A percentile compares a stretch with the other conserved stretches of the same genome.
Conservation (phyloP, 1,140 invertebrate genomes). For the Leptinotarsa texana region DNA sequence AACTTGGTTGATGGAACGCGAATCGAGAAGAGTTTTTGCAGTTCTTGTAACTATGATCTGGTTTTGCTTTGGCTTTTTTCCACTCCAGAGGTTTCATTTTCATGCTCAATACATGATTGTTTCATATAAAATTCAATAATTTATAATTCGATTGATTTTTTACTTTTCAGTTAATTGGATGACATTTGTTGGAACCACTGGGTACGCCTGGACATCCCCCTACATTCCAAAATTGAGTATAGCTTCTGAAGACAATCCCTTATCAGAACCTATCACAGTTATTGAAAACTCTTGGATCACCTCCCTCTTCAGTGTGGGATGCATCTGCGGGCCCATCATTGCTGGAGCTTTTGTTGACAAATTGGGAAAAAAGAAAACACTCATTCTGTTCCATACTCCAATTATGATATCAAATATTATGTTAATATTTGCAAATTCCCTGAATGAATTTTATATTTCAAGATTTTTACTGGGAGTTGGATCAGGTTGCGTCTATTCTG, state of each 20-base stretch:
- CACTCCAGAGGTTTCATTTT: too few relatives aligned
- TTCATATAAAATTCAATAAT: too few relatives aligned
- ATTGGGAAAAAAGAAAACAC: conserved; percentile 5
- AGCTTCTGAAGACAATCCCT: neutral
- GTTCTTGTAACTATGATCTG: too few relatives aligned
- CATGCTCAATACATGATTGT: too few relatives aligned
- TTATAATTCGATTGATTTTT: too few relatives aligned
- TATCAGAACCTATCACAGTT: conserved; percentile 5
- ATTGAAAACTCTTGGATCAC: conserved; percentile 8
- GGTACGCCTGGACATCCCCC: neutral
- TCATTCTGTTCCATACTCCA: neutral
- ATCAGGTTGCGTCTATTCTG: conserved; percentile 56
- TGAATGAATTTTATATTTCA: neutral
- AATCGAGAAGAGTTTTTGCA: too few relatives aligned
- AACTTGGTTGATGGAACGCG: too few relatives aligned
- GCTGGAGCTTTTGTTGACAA: neutral
- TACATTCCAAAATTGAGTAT: conserved; percentile 16
- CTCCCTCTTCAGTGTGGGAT: neutral
- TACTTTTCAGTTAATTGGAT: conserved; percentile 1
- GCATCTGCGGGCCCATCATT: neutral
- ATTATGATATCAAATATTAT: neutral
- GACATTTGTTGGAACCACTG: neutral
- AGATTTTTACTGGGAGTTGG: conserved; percentile 4
- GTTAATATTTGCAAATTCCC: conserved; percentile 9
- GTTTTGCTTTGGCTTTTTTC: too few relatives aligned